Percentiles rank a stretch among this genome's conserved stretches.
phyloP scores from a whole-genome alignment of 1,140 invertebrate genomes.

The Triops longicaudatus region DNA sequence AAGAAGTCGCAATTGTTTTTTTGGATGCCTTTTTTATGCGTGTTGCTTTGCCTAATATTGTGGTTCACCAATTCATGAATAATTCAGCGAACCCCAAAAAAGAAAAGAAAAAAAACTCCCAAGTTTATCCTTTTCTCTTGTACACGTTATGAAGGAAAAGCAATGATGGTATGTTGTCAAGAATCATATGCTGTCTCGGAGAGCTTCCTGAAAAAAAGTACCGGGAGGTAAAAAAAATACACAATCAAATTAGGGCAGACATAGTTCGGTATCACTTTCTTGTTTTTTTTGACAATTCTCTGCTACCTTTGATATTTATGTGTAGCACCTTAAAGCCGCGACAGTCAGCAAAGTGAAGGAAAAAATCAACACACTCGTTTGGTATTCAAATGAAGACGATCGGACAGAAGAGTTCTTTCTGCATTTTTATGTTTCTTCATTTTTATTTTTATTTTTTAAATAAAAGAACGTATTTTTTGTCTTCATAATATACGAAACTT shows the following conservation, averaged over 20 bases:
- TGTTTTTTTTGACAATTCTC: not conserved
- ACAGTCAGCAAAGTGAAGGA: not conserved
- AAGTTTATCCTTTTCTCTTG: not conserved
- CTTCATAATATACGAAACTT: not conserved
- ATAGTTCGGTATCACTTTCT: not conserved
- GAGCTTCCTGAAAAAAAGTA: not conserved
- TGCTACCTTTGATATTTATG: not conserved
- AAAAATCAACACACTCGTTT: not conserved
- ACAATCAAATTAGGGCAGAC: not conserved
- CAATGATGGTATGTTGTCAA: not conserved
- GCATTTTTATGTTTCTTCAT: not conserved
- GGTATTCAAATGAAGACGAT: not conserved
- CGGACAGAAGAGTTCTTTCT: not conserved
- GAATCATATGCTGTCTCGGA: not conserved
- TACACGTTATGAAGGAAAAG: not conserved
- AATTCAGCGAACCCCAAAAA: not conserved
- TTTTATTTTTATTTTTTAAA: no score
- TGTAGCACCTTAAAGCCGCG: not conserved
- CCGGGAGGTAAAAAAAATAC: not conserved
- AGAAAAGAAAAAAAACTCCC: not conserved
- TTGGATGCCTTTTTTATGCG: not conserved
- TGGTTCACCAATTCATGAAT: conserved; percentile 3
- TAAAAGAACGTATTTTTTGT: no score
- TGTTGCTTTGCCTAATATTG: not conserved
- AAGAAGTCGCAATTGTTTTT: not conserved